These are phyloP conservation scores for Heliopora coerulea DNA, from an alignment of 92 coral and sea anemone species.

Conservation along the genomic window DNA sequence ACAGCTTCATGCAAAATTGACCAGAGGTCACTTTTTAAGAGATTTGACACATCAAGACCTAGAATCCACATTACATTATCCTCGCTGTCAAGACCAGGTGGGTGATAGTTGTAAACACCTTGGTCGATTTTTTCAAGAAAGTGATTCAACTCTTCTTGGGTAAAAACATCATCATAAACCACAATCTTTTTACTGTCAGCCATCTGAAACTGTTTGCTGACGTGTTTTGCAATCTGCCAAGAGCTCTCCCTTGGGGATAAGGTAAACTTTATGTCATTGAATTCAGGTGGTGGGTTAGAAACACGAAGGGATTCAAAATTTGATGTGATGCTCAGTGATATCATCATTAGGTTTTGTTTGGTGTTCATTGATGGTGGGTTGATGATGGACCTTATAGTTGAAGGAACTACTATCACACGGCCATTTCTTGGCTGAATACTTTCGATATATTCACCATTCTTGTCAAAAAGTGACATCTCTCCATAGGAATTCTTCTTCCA, in stretches of 20 bases:
- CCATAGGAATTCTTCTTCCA: slow-evolving; percentile 75
- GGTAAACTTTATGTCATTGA: neutral
- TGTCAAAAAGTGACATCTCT: slow-evolving; percentile 60
- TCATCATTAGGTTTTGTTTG: slow-evolving; percentile 43
- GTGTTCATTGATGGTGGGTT: slow-evolving; percentile 69
- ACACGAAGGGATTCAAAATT: slow-evolving; percentile 6
- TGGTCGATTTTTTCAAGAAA: slow-evolving; percentile 43
- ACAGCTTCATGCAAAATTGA: slow-evolving; percentile 50
- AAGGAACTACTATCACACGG: slow-evolving; percentile 58
- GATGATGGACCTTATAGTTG: slow-evolving; percentile 46
- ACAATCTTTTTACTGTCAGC: slow-evolving; percentile 53
- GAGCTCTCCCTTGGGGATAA: slow-evolving; percentile 7
- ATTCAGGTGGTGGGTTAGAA: neutral
- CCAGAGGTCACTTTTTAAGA: slow-evolving; percentile 64
- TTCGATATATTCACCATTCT: slow-evolving; percentile 61
- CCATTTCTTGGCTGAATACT: slow-evolving; percentile 66
- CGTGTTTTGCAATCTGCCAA: slow-evolving; percentile 43
- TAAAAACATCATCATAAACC: slow-evolving; percentile 63
- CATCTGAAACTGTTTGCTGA: slow-evolving; percentile 62
- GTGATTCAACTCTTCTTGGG: slow-evolving; percentile 45
- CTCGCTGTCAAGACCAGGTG: slow-evolving; percentile 55
- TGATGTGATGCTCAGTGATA: slow-evolving; percentile 45
- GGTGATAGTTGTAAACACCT: slow-evolving; percentile 59
- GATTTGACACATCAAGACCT: slow-evolving; percentile 60
- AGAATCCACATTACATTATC: slow-evolving; percentile 84